Percentiles rank a stretch among this genome's conserved stretches.
Evolutionary conservation across 2,113 vertebrate genomes (phyloP).

Genomic region (Chiloscyllium plagiosum): DNA sequence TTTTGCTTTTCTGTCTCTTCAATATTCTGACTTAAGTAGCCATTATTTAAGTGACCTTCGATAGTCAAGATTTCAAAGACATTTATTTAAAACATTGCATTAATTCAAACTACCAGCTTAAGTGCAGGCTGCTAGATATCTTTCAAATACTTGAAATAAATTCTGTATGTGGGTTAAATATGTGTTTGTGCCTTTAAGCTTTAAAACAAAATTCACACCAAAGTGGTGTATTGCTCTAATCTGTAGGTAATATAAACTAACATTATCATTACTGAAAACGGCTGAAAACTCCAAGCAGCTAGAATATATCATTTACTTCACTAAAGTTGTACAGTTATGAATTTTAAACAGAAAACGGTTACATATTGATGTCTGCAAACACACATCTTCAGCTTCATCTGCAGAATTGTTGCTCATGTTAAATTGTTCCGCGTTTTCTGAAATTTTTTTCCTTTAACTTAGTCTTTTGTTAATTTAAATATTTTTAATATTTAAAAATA

Average conservation of each 20-base stretch:
- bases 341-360: not conserved
- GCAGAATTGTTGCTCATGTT: not conserved
- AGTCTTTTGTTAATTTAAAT: not conserved
- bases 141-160: not conserved
- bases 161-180: not conserved
- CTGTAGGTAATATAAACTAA: not conserved
- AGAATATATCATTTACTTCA: not conserved
- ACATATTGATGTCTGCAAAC: not conserved
- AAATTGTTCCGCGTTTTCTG: not conserved
- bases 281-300: not conserved
- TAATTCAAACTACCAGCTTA: not conserved
- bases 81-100: not conserved
- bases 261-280: not conserved
- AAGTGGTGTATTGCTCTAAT: not conserved
- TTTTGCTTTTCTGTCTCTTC: not conserved
- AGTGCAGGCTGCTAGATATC: not conserved
- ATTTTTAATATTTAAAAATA: no score
- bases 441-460: not conserved
- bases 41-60: not conserved
- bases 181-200: not conserved
- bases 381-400: not conserved
- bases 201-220: not conserved
- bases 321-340: not conserved
- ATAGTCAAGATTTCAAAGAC: not conserved
- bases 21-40: not conserved